Evolutionary conservation across 1,140 invertebrate species (phyloP), one percentile per base, ranked within the genome.

Genomic region (Druon quercuslanigerum): DNA sequence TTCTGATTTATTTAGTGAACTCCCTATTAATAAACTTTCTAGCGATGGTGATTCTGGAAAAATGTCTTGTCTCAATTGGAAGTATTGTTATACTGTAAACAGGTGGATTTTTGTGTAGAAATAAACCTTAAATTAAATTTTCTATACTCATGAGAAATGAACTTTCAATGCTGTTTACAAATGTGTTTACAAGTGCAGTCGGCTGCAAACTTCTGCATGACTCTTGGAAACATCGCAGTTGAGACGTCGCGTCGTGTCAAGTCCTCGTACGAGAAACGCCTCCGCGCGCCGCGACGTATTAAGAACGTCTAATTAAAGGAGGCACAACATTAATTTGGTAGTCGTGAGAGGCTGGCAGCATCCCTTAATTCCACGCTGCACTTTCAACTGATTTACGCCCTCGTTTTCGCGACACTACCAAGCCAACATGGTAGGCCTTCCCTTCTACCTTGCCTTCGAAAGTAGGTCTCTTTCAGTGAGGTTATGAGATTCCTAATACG

Each of bases 311-410:
- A 81, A 83, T 83, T 81, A 81, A 80, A 80, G 78, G 76, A 76
- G 75, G 79, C 75, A 79, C 82, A 77, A 81, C 82, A 83, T 83
- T 81, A 83, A 83, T 83, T 83, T 80, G 82, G 79, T 79, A 83
- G 78, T 72, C 78, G 78, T 78, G 79, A 83, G 72, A 76, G 79
- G 82, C 73, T 83, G 74, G 79, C 74, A 77, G 76, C 76, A 81
- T 78, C 82, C 82, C 82, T 83, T 83, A 81, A 83, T 81, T 79
- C 78, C 76, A 77, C 76, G 78, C 73, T 77, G 78, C 77, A 79
- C 76, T 80, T 80, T 76, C 79, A 78, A 54, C 78, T 83, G 79
- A 83, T 83, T 83, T 83, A 83, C 82, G 82, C 75, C 13, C 74
- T 50, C 76, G 74, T 81, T 79, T 77, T 81, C 77, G 78, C 76